phyloP scores from a whole-genome alignment of 2,888 invertebrate species.

The Petrolisthes cinctipes region DNA sequence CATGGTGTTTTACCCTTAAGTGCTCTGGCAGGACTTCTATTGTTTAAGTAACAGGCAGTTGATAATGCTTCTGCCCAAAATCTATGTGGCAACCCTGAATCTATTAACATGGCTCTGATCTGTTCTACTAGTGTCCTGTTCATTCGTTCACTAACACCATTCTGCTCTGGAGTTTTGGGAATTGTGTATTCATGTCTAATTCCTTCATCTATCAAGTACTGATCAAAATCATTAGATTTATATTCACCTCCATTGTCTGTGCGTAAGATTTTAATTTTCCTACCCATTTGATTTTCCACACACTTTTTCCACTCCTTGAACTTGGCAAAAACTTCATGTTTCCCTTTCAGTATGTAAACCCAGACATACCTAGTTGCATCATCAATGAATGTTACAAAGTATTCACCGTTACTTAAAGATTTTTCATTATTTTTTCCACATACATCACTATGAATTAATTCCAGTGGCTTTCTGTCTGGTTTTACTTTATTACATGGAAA shows the following conservation, averaged over 20 bases:
- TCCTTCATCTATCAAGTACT: conserved; percentile 19
- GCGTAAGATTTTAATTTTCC: conserved; percentile 38
- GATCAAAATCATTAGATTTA: conserved; percentile 8
- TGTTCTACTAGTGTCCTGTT: conserved; percentile 38
- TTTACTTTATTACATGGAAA: conserved; percentile 28
- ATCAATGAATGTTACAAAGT: conserved; percentile 39
- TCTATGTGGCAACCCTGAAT: conserved; percentile 31
- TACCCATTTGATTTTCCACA: conserved; percentile 23
- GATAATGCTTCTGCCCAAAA: conserved; percentile 49
- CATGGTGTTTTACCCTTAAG: conserved; percentile 21
- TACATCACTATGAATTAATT: conserved; percentile 33
- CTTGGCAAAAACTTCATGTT: conserved; percentile 27
- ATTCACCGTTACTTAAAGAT: conserved; percentile 28
- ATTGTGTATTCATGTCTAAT: conserved; percentile 30
- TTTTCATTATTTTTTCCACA: conserved; percentile 39
- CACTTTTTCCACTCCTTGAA: conserved; percentile 41
- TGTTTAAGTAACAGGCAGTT: conserved; percentile 35
- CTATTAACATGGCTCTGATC: conserved; percentile 24
- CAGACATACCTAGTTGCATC: conserved; percentile 37
- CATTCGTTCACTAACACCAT: conserved; percentile 26
- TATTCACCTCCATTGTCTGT: conserved; percentile 54
- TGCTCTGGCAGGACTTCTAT: conserved; percentile 35
- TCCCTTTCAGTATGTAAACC: conserved; percentile 45
- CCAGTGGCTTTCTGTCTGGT: conserved; percentile 30
- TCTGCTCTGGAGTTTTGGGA: conserved; percentile 38